phyloP scores from a whole-genome alignment of 2,113 vertebrate genomes.

The Egretta garzetta region DNA sequence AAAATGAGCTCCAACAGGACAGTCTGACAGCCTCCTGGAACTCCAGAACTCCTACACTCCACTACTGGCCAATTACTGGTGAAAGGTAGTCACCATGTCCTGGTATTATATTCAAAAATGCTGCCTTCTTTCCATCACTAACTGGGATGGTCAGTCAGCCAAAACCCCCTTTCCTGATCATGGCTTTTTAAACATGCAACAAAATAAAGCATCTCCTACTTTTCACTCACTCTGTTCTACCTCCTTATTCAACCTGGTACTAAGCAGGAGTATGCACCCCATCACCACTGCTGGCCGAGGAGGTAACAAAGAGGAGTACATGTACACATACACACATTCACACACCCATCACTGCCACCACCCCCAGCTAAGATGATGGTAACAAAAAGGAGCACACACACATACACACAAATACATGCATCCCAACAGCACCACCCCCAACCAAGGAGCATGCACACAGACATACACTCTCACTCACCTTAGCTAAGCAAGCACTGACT shows the following conservation, averaged over 20 bases:
- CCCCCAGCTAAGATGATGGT: not conserved
- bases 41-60: not conserved
- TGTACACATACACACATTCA: too few relatives aligned
- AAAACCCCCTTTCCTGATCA: not conserved
- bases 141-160: not conserved
- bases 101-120: not conserved
- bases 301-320: not conserved
- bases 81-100: not conserved
- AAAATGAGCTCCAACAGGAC: not conserved
- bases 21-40: not conserved
- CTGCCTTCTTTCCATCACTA: not conserved
- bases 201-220: not conserved
- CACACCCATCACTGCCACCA: not conserved
- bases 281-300: not conserved
- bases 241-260: not conserved
- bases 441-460: not conserved
- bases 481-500: not conserved
- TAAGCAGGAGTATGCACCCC: not conserved
- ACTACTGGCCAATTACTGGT: not conserved
- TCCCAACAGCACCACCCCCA: rapidly evolving
- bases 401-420: not conserved
- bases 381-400: not conserved
- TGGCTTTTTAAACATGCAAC: not conserved
- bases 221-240: not conserved
- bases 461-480: not conserved